Conservation (phyloP, 2,888 invertebrate genomes). For the Smittia sp. region DNA sequence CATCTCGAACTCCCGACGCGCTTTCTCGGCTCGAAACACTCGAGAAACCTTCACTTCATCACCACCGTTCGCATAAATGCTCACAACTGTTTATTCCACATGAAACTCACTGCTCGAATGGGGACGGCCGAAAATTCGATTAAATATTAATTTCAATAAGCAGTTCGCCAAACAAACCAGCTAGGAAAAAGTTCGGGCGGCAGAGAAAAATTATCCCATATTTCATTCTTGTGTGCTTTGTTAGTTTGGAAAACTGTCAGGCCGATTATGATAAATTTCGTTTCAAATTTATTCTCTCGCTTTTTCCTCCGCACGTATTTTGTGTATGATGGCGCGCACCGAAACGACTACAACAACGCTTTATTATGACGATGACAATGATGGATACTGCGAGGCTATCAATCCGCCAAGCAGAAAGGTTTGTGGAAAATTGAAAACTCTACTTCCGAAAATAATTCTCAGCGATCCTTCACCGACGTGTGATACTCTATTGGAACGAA, state of each 20-base stretch:
- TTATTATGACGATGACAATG: slow-evolving; percentile 16
- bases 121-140: neutral
- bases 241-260: slow-evolving; percentile 26
- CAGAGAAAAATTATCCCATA: slow-evolving; percentile 11
- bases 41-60: neutral
- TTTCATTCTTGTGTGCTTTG: neutral
- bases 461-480: neutral
- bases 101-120: slow-evolving; percentile 16
- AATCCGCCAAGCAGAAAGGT: neutral
- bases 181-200: neutral
- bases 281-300: slow-evolving; percentile 8
- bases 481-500: slow-evolving; percentile 14
- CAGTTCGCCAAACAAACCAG: slow-evolving; percentile 6
- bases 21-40: neutral
- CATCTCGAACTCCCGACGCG: neutral
- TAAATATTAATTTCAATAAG: slow-evolving; percentile 24
- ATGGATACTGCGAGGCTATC: slow-evolving; percentile 8
- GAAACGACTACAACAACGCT: slow-evolving; percentile 3
- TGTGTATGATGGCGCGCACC: neutral
- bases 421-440: neutral
- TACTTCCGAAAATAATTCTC: neutral
- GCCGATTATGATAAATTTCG: slow-evolving; percentile 22
- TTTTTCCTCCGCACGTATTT: slow-evolving; percentile 1
- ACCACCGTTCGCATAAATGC: too few species aligned
- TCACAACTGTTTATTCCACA: neutral